These are phyloP conservation scores for Papilio glaucus DNA, from an alignment of 1,140 invertebrate species.

Conservation along the genomic window DNA sequence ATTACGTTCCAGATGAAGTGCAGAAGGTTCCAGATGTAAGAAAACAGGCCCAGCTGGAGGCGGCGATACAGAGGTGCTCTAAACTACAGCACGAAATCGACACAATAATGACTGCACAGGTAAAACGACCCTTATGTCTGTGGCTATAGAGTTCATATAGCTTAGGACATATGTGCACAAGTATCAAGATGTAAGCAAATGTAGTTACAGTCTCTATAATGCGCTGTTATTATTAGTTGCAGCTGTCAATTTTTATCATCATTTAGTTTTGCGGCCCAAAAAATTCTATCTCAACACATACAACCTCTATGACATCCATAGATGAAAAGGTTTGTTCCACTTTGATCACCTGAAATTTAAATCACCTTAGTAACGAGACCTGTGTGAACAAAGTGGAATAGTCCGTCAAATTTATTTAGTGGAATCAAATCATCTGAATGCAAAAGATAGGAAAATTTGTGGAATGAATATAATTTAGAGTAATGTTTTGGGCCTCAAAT, in stretches of 20 bases:
- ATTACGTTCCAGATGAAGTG: constrained; percentile 69
- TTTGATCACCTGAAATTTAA: too few species aligned
- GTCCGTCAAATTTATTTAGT: too few species aligned
- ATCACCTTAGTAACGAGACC: too few species aligned
- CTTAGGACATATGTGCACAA: constrained; percentile 33
- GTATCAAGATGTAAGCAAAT: not conserved
- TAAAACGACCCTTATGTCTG: constrained; percentile 41
- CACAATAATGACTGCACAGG: constrained; percentile 65
- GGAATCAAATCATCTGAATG: too few species aligned
- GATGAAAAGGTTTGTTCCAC: too few species aligned
- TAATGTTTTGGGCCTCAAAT: not conserved
- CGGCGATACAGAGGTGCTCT: constrained; percentile 66
- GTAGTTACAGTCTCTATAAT: constrained; percentile 22
- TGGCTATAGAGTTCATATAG: constrained; percentile 37
- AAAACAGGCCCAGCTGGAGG: constrained; percentile 70
- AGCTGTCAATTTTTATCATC: constrained; percentile 27
- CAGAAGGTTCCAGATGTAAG: constrained; percentile 74
- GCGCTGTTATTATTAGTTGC: constrained; percentile 41
- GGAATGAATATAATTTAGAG: too few species aligned
- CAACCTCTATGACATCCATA: too few species aligned
- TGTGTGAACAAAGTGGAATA: too few species aligned
- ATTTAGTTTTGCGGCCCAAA: constrained; percentile 9
- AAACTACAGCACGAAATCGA: constrained; percentile 74
- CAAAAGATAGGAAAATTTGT: too few species aligned
- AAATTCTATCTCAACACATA: not conserved